Evolutionary conservation across 2,888 invertebrate species (phyloP).

Genomic region (Acleris cristana): DNA sequence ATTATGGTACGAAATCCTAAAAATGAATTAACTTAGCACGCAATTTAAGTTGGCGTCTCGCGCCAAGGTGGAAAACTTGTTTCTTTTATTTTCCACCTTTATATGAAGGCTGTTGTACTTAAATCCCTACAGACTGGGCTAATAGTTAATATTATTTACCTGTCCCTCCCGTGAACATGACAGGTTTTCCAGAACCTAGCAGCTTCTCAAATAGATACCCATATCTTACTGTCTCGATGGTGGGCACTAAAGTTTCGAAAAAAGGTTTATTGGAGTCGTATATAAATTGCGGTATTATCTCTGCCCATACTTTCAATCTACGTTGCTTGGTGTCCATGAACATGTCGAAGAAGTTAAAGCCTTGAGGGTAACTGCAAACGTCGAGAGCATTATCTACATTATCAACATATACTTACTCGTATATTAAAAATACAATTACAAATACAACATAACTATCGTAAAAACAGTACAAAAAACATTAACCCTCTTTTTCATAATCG

Average conservation of each 20-base stretch:
- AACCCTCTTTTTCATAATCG: too few species aligned
- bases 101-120: too few species aligned
- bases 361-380: conserved; percentile 85
- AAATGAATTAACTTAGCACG: too few species aligned
- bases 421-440: too few species aligned
- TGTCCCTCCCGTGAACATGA: conserved; percentile 95
- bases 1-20: too few species aligned
- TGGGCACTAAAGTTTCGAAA: conserved; percentile 95
- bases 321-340: conserved; percentile 88
- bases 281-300: conserved; percentile 88
- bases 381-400: neutral
- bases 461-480: too few species aligned
- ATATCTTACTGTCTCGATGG: conserved; percentile 94
- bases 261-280: conserved; percentile 89
- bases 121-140: too few species aligned
- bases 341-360: conserved; percentile 89
- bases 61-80: too few species aligned
- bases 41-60: too few species aligned
- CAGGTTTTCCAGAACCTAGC: conserved; percentile 88
- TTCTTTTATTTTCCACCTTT: too few species aligned
- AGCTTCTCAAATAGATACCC: conserved; percentile 91
- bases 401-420: too few species aligned
- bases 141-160: conserved; percentile 68
- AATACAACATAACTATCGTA: too few species aligned
- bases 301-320: conserved; percentile 90